A percentile compares a stretch with the other conserved stretches of the same genome.
These are phyloP conservation scores for Alligator mississippiensis DNA, from an alignment of 2,113 vertebrate species.

Conservation along the genomic window DNA sequence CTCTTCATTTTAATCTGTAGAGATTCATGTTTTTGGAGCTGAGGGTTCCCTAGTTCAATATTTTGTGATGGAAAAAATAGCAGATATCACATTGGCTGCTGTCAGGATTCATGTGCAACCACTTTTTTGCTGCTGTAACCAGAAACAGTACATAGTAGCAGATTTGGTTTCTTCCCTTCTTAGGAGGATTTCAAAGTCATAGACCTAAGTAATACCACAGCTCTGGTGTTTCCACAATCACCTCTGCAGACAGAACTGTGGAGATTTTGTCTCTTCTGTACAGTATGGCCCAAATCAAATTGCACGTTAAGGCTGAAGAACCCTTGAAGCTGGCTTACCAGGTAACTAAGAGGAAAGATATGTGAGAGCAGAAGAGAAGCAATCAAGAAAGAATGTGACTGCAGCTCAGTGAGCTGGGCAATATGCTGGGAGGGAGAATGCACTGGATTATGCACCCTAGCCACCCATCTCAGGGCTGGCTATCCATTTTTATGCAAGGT, in stretches of 20 bases:
- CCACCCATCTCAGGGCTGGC: no score
- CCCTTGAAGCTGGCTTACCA: no score
- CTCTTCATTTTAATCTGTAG: background rate
- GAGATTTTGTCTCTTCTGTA: background rate
- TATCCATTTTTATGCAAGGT: no score
- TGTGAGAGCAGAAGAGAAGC: no score
- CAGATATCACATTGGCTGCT: background rate
- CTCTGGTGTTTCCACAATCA: background rate
- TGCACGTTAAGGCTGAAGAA: no score
- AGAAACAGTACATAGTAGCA: background rate
- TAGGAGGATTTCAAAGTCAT: background rate
- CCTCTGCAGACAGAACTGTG: background rate
- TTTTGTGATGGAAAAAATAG: background rate
- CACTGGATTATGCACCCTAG: no score
- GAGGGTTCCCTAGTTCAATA: background rate
- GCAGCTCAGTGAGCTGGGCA: no score
- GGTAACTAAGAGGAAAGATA: no score
- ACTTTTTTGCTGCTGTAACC: background rate
- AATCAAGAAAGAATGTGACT: no score
- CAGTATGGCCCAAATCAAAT: no score
- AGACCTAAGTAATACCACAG: background rate
- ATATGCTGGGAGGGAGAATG: no score
- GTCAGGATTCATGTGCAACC: background rate
- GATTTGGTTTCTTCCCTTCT: background rate
- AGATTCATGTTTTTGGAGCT: background rate